Percentiles rank a stretch among this genome's conserved stretches.
Evolutionary conservation across 2,888 invertebrate genomes (phyloP).

Genomic region (Ptilodon capucinus): DNA sequence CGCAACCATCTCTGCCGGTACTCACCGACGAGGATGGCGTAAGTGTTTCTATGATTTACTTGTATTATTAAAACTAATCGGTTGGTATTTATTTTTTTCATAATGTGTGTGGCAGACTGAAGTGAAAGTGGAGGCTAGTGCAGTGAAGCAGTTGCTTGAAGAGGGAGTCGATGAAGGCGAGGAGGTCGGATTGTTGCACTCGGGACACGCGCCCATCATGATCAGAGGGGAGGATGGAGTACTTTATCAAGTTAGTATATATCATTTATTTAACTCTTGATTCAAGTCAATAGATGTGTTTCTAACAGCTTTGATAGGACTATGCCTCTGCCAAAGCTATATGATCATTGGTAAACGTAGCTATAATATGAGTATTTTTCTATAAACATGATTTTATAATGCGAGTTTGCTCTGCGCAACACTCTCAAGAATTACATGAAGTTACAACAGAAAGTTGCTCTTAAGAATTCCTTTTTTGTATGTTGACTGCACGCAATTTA

Average conservation of each 20-base stretch:
- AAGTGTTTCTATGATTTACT: conserved; percentile 31
- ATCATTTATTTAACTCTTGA: background rate
- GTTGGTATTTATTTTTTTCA: too few relatives aligned
- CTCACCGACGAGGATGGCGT: conserved; percentile 77
- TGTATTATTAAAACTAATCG: background rate
- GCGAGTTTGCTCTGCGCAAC: too few relatives aligned
- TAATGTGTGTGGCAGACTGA: conserved; percentile 46
- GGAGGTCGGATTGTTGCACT: conserved; percentile 62
- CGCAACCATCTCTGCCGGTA: conserved; percentile 72
- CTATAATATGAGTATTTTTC: too few relatives aligned
- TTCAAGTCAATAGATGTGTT: too few relatives aligned
- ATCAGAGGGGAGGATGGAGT: conserved; percentile 94
- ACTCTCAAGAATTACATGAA: too few relatives aligned
- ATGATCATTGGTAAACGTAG: too few relatives aligned
- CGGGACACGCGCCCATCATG: conserved; percentile 85
- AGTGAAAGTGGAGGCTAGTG: conserved; percentile 78
- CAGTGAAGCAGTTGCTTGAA: conserved; percentile 82
- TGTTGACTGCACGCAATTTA: too few relatives aligned
- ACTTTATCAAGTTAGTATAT: conserved; percentile 84
- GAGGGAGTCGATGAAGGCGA: conserved; percentile 68
- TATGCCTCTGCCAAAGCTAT: too few relatives aligned
- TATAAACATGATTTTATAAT: too few relatives aligned
- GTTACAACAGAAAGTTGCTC: too few relatives aligned
- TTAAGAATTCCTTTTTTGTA: too few relatives aligned
- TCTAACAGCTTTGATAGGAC: too few relatives aligned